These are phyloP conservation scores for Liasis olivaceus DNA, from an alignment of 2,797 vertebrate species.

Conservation along the genomic window DNA sequence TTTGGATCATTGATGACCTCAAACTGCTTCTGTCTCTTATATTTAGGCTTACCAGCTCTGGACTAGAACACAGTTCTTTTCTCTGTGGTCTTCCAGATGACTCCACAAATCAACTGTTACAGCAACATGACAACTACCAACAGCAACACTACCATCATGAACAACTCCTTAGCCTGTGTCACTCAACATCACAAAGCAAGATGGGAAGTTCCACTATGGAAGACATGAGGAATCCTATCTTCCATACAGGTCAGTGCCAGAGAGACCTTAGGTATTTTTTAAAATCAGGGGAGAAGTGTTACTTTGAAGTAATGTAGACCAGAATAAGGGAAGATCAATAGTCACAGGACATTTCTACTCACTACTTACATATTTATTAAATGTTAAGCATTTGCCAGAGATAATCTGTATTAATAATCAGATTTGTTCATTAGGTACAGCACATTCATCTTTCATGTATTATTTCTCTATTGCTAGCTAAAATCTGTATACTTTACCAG, in stretches of 20 bases:
- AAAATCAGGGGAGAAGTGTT: neutral
- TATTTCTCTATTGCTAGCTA: neutral
- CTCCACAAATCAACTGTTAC: constrained; percentile 79
- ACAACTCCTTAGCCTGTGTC: constrained; percentile 63
- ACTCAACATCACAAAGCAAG: constrained; percentile 60
- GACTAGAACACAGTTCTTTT: constrained; percentile 74
- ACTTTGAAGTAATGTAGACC: neutral
- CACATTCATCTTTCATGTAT: constrained; percentile 15
- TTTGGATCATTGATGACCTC: neutral
- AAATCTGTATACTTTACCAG: neutral
- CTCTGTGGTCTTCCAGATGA: constrained; percentile 75
- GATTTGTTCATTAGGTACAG: neutral
- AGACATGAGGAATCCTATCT: constrained; percentile 62
- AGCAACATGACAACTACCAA: constrained; percentile 64
- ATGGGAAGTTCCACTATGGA: constrained; percentile 54
- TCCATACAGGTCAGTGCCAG: constrained; percentile 71
- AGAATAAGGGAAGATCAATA: neutral
- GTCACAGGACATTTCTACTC: neutral
- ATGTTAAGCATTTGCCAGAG: neutral
- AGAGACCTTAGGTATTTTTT: constrained; percentile 5
- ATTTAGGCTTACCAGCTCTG: constrained; percentile 50
- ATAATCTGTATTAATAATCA: neutral
- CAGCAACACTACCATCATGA: constrained; percentile 68
- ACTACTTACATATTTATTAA: neutral
- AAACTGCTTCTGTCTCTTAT: neutral